Evolutionary conservation across 1,140 invertebrate species (phyloP), one percentile per base, ranked within the genome.

Genomic region (Teleopsis dalmanni): DNA sequence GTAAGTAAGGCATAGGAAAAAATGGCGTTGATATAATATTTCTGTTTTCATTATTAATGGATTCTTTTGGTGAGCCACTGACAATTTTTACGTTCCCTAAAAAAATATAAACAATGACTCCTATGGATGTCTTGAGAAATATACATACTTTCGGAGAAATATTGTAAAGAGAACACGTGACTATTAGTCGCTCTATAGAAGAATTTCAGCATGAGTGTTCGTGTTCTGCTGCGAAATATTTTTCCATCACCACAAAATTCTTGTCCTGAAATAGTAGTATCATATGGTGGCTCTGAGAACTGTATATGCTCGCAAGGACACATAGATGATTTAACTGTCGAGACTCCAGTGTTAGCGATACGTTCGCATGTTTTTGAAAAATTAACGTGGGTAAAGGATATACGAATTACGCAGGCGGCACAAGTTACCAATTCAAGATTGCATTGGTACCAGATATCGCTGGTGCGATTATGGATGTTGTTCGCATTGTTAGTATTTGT

Each of bases 351-450:
- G 36, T 50, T 55, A 21, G 43, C 41, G 11, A 56, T 41, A 37
- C 59, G 58, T 27, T 53, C 58, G 46, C 73, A 76, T 27, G 48
- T 72, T 49, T 67, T 66, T 54, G 64, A 61, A 54, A 73, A 70
- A 52, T 73, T 75, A 29, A 72, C 58, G 45, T 74, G 75, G 50
- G 73, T 77, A 49, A 85, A 81, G 31, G 73, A 76, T 10, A 84
- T 70, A 4, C 76, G 71, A 16, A 86, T 78, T 23, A 84, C 75
- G 57, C 84, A 86, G 3, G 81, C 82, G 0, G 84, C 80, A 58
- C 84, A 85, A 7, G 83, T 84, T 6, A 84, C 76, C 35, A 86
- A 64, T 58, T 85, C 82, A 37, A 85, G 66, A 48, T 74, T 79
- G 58, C 83, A 86, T 49, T 81, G 78, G 43, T 78, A 72, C 65